Percentiles rank a stretch among this genome's conserved stretches.
These are phyloP conservation scores for Propithecus perrieri DNA, from an alignment of 2,797 vertebrate species.

Conservation along the genomic window DNA sequence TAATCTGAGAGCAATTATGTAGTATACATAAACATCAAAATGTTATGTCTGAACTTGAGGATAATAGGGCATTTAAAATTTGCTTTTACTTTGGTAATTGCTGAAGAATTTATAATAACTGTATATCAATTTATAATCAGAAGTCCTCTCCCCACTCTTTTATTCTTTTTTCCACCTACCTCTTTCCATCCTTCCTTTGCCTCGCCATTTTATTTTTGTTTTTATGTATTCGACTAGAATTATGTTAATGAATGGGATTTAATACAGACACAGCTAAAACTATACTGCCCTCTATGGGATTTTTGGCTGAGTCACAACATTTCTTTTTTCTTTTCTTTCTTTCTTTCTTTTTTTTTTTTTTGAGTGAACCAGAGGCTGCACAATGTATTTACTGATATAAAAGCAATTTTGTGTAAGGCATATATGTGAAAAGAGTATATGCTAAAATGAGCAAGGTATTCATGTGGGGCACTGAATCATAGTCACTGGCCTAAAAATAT, in stretches of 20 bases:
- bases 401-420: neutral
- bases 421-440: neutral
- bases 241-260: neutral
- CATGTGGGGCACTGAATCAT: neutral
- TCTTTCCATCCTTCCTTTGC: neutral
- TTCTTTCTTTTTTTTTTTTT: neutral
- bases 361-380: neutral
- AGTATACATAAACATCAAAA: neutral
- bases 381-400: neutral
- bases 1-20: neutral
- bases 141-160: neutral
- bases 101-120: neutral
- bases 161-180: neutral
- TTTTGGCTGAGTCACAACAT: neutral
- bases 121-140: neutral
- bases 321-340: neutral
- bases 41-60: neutral
- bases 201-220: neutral
- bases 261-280: conserved; percentile 39
- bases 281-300: conserved; percentile 73
- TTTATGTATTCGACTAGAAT: neutral
- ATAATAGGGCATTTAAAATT: neutral
- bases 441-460: neutral
- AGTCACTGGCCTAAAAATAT: neutral
- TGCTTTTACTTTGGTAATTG: neutral